phyloP scores from a whole-genome alignment of 2,797 vertebrate genomes.

The Rhinella marina region DNA sequence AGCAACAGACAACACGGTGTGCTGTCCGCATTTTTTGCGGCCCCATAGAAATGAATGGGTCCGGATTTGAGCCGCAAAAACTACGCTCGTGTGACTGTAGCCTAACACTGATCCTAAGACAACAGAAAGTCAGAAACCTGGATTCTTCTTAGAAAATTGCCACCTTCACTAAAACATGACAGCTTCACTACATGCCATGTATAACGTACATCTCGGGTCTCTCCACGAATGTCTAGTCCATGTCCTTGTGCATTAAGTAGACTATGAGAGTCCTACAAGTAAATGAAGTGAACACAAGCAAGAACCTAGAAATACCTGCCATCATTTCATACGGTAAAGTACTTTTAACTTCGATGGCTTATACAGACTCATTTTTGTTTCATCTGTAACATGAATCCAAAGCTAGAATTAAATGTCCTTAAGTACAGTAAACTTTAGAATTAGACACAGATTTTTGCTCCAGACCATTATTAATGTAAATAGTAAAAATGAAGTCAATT shows the following conservation, averaged over 20 bases:
- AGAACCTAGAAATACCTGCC: not conserved
- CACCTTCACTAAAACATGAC: not conserved
- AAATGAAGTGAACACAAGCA: not conserved
- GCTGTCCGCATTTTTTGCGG: no score
- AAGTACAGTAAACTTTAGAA: no score
- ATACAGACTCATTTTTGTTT: not conserved
- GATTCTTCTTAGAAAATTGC: not conserved
- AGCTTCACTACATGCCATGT: no score
- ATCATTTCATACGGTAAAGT: not conserved
- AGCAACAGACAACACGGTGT: no score
- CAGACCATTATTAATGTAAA: no score
- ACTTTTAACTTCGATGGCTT: not conserved
- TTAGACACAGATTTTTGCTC: no score
- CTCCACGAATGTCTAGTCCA: conserved; percentile 1
- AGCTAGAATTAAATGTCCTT: not conserved
- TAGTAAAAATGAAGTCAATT: no score
- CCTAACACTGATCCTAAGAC: not conserved
- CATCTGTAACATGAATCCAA: not conserved
- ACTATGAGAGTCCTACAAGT: conserved; percentile 40
- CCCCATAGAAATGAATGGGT: no score
- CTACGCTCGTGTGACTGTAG: no score
- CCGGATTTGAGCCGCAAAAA: no score
- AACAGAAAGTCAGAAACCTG: not conserved
- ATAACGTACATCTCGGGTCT: conserved; percentile 31
- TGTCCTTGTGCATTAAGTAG: conserved; percentile 12